Evolutionary conservation across 2,888 invertebrate genomes (phyloP).

Genomic region (Pimpla rufipes): DNA sequence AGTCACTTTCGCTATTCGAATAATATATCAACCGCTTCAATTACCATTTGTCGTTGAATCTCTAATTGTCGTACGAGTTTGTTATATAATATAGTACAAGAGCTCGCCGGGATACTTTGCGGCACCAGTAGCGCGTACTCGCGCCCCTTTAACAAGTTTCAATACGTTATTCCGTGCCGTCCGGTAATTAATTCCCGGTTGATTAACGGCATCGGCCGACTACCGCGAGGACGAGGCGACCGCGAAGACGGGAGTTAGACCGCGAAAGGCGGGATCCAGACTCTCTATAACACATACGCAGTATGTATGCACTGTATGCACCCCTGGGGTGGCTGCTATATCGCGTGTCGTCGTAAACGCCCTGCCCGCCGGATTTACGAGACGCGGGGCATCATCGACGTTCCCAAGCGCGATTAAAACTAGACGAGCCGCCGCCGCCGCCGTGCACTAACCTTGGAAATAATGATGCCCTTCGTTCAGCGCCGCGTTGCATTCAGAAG

Average conservation of each 20-base stretch:
- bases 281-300: conserved; percentile 17
- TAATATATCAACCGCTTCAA: conserved; percentile 31
- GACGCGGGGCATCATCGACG: conserved; percentile 67
- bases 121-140: conserved; percentile 62
- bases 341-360: conserved; percentile 71
- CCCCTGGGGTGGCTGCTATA: conserved; percentile 61
- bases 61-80: conserved; percentile 51
- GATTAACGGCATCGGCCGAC: conserved; percentile 66
- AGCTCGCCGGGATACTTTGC: conserved; percentile 44
- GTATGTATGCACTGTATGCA: conserved; percentile 25
- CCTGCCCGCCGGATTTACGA: conserved; percentile 68
- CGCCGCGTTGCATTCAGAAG: conserved; percentile 18
- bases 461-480: conserved; percentile 60
- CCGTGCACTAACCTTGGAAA: conserved; percentile 53
- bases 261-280: conserved; percentile 43
- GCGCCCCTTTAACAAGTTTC: conserved; percentile 57
- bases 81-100: conserved; percentile 38
- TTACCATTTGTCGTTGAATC: conserved; percentile 56
- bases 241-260: conserved; percentile 31
- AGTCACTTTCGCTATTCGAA: conserved; percentile 8
- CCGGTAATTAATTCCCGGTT: conserved; percentile 69
- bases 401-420: conserved; percentile 63
- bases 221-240: conserved; percentile 36
- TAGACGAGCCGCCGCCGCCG: conserved; percentile 47
- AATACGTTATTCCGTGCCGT: conserved; percentile 64